A percentile compares a stretch with the other conserved stretches of the same genome.
Conservation (phyloP, 2,113 vertebrate species). For the Vulpes ferrilata region DNA sequence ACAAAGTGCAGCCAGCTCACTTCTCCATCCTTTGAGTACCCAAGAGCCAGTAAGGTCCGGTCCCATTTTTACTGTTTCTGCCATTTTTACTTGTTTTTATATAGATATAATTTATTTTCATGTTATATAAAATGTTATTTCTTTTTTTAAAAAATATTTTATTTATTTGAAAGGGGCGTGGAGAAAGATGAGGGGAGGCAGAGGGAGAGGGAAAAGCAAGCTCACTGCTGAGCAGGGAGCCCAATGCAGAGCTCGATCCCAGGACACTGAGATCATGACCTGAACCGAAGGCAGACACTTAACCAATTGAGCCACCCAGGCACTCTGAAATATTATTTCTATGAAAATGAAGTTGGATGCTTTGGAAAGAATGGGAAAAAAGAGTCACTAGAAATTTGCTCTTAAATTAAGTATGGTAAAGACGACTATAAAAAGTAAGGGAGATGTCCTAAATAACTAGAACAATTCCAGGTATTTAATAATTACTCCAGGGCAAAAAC, state of each 20-base stretch:
- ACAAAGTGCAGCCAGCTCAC: neutral
- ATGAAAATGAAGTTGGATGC: neutral
- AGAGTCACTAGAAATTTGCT: neutral
- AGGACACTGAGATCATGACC: no score
- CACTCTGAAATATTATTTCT: neutral
- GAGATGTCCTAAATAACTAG: neutral
- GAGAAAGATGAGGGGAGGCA: no score
- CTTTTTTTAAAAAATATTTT: no score
- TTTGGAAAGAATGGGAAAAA: neutral
- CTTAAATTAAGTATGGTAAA: constrained; percentile 1
- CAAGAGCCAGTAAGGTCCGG: neutral
- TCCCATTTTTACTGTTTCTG: neutral
- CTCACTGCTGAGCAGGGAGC: no score
- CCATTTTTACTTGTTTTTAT: neutral
- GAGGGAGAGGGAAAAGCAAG: no score
- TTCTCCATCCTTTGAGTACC: neutral
- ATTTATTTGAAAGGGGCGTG: no score
- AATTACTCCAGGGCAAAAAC: neutral
- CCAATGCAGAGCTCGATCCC: no score
- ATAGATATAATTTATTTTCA: neutral
- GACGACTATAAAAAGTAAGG: neutral
- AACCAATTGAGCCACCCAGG: no score
- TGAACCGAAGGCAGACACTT: no score
- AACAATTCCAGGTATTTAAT: neutral
- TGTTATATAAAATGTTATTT: neutral